These are phyloP conservation scores for Oikopleura dioica DNA, from an alignment of 23 tunicate species.

Conservation along the genomic window DNA sequence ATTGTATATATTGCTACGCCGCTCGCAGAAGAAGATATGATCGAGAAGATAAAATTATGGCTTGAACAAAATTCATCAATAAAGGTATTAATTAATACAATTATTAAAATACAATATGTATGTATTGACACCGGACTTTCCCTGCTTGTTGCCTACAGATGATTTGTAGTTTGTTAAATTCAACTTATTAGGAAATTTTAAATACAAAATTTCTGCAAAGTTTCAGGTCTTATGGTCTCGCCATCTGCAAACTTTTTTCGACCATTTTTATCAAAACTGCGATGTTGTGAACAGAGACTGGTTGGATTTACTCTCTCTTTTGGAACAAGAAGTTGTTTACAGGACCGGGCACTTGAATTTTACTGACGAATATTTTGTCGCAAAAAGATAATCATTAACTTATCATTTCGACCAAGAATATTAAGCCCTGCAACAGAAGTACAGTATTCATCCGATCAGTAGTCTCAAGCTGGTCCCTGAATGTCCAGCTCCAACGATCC, in stretches of 20 bases:
- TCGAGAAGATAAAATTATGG: not conserved
- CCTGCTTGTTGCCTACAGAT: too few relatives aligned
- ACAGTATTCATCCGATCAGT: constrained; percentile 7
- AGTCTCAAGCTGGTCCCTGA: not conserved
- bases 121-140: too few relatives aligned
- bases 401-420: too few relatives aligned
- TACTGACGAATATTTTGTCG: too few relatives aligned
- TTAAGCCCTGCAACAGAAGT: too few relatives aligned
- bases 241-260: constrained; percentile 10
- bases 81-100: too few relatives aligned
- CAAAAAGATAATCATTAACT: too few relatives aligned
- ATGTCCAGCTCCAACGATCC: constrained; percentile 1
- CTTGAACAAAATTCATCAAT: not conserved
- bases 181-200: too few relatives aligned
- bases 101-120: too few relatives aligned
- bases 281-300: not conserved
- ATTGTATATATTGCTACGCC: constrained; percentile 2
- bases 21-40: not conserved
- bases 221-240: not conserved
- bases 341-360: too few relatives aligned
- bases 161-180: too few relatives aligned
- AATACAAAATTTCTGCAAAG: too few relatives aligned
- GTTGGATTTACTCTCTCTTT: not conserved
- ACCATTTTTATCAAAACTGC: constrained; percentile 3
- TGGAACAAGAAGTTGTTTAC: constrained; percentile 5